Base-by-base conservation (phyloP, 2,797 vertebrate genomes). In the Esox lucius region DNA sequence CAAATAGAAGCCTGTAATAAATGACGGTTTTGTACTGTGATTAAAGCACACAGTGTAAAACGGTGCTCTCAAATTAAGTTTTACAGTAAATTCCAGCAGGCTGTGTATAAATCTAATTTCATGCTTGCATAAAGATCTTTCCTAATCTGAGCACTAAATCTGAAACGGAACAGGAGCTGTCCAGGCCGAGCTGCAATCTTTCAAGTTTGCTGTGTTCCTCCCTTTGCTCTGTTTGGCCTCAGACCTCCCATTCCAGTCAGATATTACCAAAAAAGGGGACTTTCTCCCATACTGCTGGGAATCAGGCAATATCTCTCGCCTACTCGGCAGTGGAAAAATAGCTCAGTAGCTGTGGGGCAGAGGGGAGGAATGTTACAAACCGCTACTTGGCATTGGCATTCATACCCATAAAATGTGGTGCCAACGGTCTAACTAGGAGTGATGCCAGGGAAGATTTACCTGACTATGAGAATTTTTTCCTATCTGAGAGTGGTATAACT, bases 261-360 rank as follows among this genome's bases (percentile, higher is more conserved):
- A 89, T 90, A 88, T 93, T 89, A 92, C 94, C 93, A 93, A 92
- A 94, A 91, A 94, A 92, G 94, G 92, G 22, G 66, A 64, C 85
- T 82, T 80, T 59, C 35, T 78, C 78, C 82, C 53, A 59, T 9
- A 65, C 19, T 22, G 42, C 67, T 46, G 84, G 78, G 84, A 88
- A 82, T 79, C 42, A 7, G 80, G 56, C 77, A 84, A 87, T 87
- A 87, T 88, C 87, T 81, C 83, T 87, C 79, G 75, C 31, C 77
- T 5, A 42, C 39, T 19, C 39, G 39, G 49, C 71, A n/a, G 74
- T 70, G 46, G 75, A 64, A 17, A 85, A 78, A 73, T 77, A 24
- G 78, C 53, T 74, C 68, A 77, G 72, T 73, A 74, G 78, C 81
- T 80, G 68, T 75, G 70, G 64, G 70, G 77, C 64, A 75, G 70